Conservation (phyloP, 2,113 vertebrate species). For the Argyrosomus japonicus region DNA sequence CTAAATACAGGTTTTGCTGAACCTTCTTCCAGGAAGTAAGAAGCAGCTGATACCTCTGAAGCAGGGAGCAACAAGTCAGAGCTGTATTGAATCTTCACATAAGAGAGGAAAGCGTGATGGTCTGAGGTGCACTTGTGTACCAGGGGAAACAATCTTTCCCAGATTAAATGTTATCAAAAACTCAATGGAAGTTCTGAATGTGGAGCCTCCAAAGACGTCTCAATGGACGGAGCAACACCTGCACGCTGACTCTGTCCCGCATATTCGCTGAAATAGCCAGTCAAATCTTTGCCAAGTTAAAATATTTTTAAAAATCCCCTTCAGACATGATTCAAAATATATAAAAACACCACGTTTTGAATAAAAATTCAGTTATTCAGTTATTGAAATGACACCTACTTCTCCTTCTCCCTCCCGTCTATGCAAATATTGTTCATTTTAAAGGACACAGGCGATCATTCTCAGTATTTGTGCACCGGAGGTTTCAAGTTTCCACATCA, state of each 20-base stretch:
- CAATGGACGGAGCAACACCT: neutral
- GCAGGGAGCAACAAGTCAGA: neutral
- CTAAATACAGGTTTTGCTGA: neutral
- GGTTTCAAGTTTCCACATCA: neutral
- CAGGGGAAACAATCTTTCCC: neutral
- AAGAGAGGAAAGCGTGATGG: neutral
- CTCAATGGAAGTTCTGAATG: neutral
- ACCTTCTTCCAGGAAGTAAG: neutral
- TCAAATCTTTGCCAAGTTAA: neutral
- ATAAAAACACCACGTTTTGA: neutral
- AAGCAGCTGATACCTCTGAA: neutral
- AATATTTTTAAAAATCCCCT: neutral
- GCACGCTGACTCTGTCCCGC: neutral
- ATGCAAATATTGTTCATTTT: neutral
- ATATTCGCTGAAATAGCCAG: neutral
- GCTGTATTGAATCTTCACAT: neutral
- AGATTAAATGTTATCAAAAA: constrained; percentile 7
- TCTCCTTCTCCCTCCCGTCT: neutral
- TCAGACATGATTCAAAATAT: neutral
- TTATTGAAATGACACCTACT: neutral
- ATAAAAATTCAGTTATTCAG: too few relatives aligned
- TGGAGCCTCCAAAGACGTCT: neutral
- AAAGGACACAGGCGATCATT: neutral
- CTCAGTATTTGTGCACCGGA: neutral
- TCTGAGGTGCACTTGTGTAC: neutral